A percentile compares a stretch with the other conserved stretches of the same genome.
Evolutionary conservation across 2,113 vertebrate genomes (phyloP).

Genomic region (Lanius collurio): DNA sequence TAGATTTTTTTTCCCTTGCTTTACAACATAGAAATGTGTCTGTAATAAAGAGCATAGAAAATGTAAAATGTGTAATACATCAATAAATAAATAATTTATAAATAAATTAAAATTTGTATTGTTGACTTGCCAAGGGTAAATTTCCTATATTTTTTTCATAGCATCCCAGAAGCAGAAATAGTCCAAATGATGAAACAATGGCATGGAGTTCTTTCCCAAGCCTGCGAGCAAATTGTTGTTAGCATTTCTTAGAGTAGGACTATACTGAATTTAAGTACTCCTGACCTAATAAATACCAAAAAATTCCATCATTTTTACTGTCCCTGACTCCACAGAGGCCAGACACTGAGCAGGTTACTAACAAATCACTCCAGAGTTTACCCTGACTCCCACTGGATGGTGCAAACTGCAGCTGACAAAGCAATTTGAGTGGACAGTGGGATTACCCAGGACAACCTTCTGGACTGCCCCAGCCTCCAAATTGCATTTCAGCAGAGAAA

Average conservation of each 20-base stretch:
- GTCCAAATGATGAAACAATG: background rate
- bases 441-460: background rate
- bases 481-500: background rate
- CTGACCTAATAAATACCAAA: background rate
- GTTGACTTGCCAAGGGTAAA: background rate
- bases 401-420: background rate
- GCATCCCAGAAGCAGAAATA: background rate
- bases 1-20: background rate
- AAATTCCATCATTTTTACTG: background rate
- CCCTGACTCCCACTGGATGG: background rate
- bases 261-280: background rate
- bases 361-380: background rate
- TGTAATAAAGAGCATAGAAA: background rate
- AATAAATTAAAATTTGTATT: background rate
- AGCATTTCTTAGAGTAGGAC: background rate
- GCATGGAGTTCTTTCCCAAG: background rate
- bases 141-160: background rate
- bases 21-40: background rate
- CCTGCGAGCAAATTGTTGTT: background rate
- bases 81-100: background rate
- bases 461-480: background rate
- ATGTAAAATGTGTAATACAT: background rate
- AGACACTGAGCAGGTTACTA: background rate
- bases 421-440: background rate
- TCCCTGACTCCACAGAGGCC: background rate